Conservation (phyloP, 2,113 vertebrate genomes). For the Eulemur macaco region DNA sequence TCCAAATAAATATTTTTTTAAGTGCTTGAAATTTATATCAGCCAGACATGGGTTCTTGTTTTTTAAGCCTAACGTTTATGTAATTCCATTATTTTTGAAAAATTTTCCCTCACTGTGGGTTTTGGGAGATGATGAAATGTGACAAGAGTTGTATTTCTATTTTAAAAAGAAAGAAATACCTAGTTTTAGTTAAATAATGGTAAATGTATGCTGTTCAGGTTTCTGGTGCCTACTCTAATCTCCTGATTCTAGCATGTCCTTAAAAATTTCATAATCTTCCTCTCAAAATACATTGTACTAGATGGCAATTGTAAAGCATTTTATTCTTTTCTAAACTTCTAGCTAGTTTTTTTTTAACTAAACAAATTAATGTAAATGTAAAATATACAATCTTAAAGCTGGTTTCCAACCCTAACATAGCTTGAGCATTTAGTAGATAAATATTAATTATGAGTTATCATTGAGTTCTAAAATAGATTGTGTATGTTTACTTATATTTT, state of each 20-base stretch:
- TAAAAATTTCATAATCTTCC: background rate
- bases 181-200: constrained; percentile 9
- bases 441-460: background rate
- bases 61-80: background rate
- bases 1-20: background rate
- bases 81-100: background rate
- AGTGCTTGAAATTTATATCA: background rate
- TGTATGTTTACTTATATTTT: constrained; percentile 23
- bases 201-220: background rate
- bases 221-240: background rate
- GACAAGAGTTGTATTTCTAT: background rate
- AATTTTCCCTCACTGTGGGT: background rate
- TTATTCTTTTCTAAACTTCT: constrained; percentile 37
- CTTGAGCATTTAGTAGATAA: background rate
- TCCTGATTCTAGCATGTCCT: background rate
- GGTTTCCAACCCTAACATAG: background rate
- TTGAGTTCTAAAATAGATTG: background rate
- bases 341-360: background rate
- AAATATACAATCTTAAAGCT: background rate
- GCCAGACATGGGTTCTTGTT: background rate
- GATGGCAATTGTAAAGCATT: background rate
- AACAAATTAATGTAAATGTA: background rate
- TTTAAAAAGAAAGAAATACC: background rate
- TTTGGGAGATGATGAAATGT: background rate
- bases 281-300: background rate